These are phyloP conservation scores for Ceriagrion tenellum DNA, from an alignment of 2,888 invertebrate genomes.

Conservation along the genomic window DNA sequence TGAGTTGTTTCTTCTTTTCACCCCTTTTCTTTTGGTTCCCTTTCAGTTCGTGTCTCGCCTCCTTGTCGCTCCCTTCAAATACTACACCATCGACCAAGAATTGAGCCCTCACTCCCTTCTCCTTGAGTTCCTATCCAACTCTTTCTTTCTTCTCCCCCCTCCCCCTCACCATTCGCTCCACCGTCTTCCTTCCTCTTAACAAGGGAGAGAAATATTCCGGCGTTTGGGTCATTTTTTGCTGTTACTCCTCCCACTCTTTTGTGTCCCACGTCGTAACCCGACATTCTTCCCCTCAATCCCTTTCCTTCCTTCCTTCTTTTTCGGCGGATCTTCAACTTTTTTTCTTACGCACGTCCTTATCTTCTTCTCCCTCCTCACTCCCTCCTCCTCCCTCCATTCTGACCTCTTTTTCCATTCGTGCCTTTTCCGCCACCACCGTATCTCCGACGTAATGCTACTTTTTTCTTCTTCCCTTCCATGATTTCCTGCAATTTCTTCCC, in stretches of 20 bases:
- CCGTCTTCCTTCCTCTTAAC: background rate
- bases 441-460: background rate
- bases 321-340: background rate
- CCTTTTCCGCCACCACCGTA: background rate
- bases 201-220: constrained; percentile 5
- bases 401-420: background rate
- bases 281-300: background rate
- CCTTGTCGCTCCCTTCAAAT: background rate
- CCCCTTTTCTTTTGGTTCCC: background rate
- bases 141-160: background rate
- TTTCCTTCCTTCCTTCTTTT: background rate
- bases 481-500: background rate
- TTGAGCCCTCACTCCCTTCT: background rate
- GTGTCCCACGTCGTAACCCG: background rate
- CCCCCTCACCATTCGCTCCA: background rate
- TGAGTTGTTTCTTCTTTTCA: too few relatives aligned
- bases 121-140: background rate
- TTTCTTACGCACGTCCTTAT: background rate
- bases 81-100: background rate
- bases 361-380: background rate
- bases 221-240: background rate
- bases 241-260: background rate
- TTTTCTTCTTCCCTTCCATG: background rate
- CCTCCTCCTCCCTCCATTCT: background rate
- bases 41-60: background rate